Evolutionary conservation across 2,797 vertebrate genomes (phyloP), one percentile per base, ranked within the genome.

Genomic region (Acanthornis magna): DNA sequence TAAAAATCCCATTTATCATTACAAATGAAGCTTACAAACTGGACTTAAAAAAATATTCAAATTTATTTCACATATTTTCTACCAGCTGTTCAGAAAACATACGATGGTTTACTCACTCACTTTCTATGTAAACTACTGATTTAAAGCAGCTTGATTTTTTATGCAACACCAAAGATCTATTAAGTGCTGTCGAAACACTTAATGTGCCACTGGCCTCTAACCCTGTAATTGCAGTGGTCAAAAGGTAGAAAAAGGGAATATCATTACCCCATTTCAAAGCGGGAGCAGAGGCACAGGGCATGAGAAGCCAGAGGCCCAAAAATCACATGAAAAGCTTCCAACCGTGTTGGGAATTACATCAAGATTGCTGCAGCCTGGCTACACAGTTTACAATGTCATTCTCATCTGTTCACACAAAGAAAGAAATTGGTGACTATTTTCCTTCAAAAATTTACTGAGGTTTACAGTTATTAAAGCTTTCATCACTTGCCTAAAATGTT

Each of bases 211-310:
- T 60, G 76, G 54, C 73, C 87, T 85, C 72, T 75, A 95, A 83
- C 92, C 54, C 51, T 62, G 23, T 84, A 96, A 96, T 71, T 91
- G 94, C 50, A 63, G 70, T 3, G 60, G 92, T 88, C 93, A 96
- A 84, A 96, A 91, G 58, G 51, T 74, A 86, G 43, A 50, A 82
- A 83, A 85, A 89, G 68, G 89, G 87, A 93, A 75, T 89, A 93
- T 95, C 85, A 92, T 96, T 92, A 95, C 76, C 73, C 70, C 73
- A 70, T 94, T 96, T 94, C 85, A 93, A 92, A 93, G 85, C 9
- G 78, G 85, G 58, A 89, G 85, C 48, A 85, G 47, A 91, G 21
- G 27, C 66, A 93, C 43, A 88, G 91, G 85, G 73, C 79, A 88
- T 11, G 58, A 45, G 70, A 89, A 94, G 92, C 89, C 91, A 92